Base-by-base conservation (phyloP, 1,140 invertebrate species). In the Ctenoplectra terminalis region DNA sequence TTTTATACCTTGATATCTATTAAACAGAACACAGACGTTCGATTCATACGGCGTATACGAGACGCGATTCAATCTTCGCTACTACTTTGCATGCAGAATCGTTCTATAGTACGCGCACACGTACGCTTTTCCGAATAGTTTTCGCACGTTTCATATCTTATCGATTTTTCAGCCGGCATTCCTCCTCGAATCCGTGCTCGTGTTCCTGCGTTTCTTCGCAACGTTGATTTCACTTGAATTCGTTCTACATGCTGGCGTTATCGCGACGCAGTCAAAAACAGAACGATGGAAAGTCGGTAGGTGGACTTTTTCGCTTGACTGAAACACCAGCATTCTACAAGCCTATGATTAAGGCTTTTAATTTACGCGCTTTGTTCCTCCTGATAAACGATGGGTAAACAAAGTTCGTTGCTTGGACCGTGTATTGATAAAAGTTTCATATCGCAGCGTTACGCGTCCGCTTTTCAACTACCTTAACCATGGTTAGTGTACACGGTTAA, bases 361-460 rank as follows among this genome's bases (percentile, higher is more conserved):
- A 80, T 73, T 80, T 54, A 64, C 58, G 37, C 58, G 69, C 70
- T 64, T 80, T 73, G 70, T 73, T 52, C 37, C 15, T 26, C 13
- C 26, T 72, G 69, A 61, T 69, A 79, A 79, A 60, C 69, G 56
- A 11, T 52, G 29, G 63, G 40, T 58, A 78, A 78, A 70, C 76
- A 61, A 40, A 40, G 40, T 72, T 26, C 69, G n/a, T 60, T 29
- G 61, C 58, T 50, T 31, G 46, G 31, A 46, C 34, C 34, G 46
- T 8, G 77, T 37, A 73, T 80, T 64, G 77, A 73, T 73, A 73
- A 80, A 79, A 79, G 76, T 79, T 79, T n/a, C 26, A 40, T 26
- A 23, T 2, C 29, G 23, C 8, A 43, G 29, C 40, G n/a, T 50
- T 60, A 23, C 13, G 37, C 74, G 52, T 26, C 34, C 2, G 46